These are phyloP conservation scores for Acanthornis magna DNA, from an alignment of 2,797 vertebrate genomes.

Conservation along the genomic window DNA sequence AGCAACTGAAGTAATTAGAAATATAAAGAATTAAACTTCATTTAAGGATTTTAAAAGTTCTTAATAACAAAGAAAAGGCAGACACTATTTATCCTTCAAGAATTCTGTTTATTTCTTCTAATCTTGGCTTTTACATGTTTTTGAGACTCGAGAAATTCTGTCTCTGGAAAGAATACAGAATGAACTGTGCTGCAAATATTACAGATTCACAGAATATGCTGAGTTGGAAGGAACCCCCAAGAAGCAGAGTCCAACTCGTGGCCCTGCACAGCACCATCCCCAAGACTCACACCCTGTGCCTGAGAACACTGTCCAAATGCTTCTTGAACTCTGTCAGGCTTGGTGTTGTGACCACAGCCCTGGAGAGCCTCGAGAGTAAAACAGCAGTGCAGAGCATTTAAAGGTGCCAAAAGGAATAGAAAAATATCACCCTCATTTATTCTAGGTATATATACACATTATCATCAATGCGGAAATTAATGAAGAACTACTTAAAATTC, in stretches of 20 bases:
- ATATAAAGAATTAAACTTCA: neutral
- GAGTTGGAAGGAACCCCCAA: neutral
- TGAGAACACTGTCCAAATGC: neutral
- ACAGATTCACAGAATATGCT: neutral
- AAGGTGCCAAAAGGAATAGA: neutral
- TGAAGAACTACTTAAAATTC: neutral
- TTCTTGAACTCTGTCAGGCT: neutral
- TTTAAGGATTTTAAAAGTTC: neutral
- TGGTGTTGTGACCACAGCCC: neutral
- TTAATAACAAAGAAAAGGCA: neutral
- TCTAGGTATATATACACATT: neutral
- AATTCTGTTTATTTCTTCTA: neutral
- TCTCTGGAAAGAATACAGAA: neutral
- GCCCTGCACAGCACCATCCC: too few relatives aligned
- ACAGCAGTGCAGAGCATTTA: neutral
- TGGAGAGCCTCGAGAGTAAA: fast-evolving
- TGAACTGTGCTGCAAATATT: neutral
- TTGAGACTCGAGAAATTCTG: neutral
- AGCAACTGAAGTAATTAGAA: neutral
- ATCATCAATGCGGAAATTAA: neutral
- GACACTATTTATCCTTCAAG: fast-evolving
- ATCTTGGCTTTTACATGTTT: neutral
- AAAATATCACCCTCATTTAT: neutral
- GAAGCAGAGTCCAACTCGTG: neutral
- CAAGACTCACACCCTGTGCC: neutral